Evolutionary conservation across 2,888 invertebrate genomes (phyloP), one percentile per base, ranked within the genome.

Genomic region (Drosophila falleni): DNA sequence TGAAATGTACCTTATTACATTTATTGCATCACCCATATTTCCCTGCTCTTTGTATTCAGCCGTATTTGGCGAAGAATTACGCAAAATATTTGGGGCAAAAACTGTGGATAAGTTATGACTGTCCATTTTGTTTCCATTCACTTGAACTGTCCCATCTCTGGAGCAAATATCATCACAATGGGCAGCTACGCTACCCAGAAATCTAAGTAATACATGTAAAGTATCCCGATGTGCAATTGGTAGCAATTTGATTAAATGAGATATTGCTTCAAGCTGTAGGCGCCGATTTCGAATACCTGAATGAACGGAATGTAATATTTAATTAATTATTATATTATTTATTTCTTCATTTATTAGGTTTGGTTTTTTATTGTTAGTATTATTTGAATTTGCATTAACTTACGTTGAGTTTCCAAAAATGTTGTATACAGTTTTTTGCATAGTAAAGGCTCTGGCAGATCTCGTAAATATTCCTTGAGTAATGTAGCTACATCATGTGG

Each of bases 401-500:
- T 93, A 98, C 98, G 97, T 94, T 98, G 97, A 59, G 98, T 97
- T 89, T 96, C 96, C 77, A 98, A 94, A 93, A 98, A 98, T 74
- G 97, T 96, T 59, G 95, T 95, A 92, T 98, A 98, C 41, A 98
- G 94, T 90, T 97, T 97, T 85, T 96, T 94, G 91, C 98, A 98
- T 44, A 98, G 95, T 71, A 98, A 94, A 9, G 98, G 97, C 91
- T 98, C 98, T 0, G 98, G 98, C 42, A 98, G 93, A 91, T 98
- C 98, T 55, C 98, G 94, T 80, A 98, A 95, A 93, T 96, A 98
- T 93, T 98, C 98, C 92, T 98, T 98, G 35, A 98, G 94, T 42
- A 98, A 94, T 0, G 97, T 97, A 9, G 98, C 98, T 63, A 98
- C 97, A 91, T 98, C 98, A 92, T 98, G 98, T 1, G 98, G 97